These are phyloP conservation scores for Tauraco erythrolophus DNA, from an alignment of 2,113 vertebrate species.

Conservation along the genomic window DNA sequence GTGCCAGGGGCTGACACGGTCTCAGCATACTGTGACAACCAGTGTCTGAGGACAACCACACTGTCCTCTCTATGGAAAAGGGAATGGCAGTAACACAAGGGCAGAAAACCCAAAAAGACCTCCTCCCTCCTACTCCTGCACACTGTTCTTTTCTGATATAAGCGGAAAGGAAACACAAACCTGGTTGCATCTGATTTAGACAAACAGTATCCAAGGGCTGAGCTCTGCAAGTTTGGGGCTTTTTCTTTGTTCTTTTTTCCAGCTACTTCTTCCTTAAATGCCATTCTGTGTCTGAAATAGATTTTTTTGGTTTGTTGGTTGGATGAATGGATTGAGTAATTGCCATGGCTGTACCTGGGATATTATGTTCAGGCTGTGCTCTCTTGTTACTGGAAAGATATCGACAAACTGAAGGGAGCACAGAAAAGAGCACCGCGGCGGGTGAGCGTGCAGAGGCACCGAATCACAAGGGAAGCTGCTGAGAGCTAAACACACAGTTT, in stretches of 20 bases:
- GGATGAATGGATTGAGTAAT: not conserved
- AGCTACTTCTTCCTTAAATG: not conserved
- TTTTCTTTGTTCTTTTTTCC: not conserved
- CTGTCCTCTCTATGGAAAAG: not conserved
- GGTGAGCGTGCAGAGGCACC: not conserved
- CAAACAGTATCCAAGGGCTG: not conserved
- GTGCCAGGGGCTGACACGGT: rapidly evolving
- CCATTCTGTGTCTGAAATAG: not conserved
- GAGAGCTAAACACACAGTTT: not conserved
- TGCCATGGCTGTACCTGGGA: not conserved
- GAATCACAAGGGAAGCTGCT: not conserved
- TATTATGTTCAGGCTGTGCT: not conserved
- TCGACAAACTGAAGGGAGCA: not conserved
- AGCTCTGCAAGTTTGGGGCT: not conserved
- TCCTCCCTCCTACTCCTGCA: not conserved
- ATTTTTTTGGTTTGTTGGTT: not conserved
- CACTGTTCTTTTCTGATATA: rapidly evolving
- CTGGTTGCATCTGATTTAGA: not conserved
- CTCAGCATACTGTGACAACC: not conserved
- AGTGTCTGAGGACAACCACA: not conserved
- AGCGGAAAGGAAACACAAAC: not conserved
- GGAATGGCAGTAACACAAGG: not conserved
- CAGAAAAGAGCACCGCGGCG: not conserved
- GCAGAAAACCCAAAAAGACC: not conserved
- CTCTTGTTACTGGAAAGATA: not conserved